Percentiles rank a stretch among this genome's conserved stretches.
Conservation (phyloP, 2,888 invertebrate species). For the Rhagonycha lutea region DNA sequence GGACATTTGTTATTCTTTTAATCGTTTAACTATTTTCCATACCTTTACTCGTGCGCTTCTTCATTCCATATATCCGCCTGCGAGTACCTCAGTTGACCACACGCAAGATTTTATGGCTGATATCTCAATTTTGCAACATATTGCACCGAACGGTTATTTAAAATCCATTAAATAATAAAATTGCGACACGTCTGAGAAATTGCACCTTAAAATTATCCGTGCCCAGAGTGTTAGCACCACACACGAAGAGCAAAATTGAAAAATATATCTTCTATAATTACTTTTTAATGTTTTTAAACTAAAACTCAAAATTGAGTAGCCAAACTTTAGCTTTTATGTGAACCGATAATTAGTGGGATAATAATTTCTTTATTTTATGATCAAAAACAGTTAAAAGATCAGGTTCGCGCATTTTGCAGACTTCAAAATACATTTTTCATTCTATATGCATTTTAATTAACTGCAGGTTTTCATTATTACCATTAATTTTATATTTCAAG, state of each 20-base stretch:
- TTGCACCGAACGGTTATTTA: conserved; percentile 38
- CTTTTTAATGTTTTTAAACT: conserved; percentile 38
- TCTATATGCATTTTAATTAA: not conserved
- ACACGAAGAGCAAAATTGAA: conserved; percentile 33
- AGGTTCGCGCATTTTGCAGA: not conserved
- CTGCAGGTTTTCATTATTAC: not conserved
- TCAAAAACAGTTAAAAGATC: conserved; percentile 12
- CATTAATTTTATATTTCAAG: not conserved
- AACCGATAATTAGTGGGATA: conserved; percentile 31
- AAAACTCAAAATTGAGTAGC: conserved; percentile 30
- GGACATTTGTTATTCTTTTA: conserved; percentile 14
- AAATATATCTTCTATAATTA: conserved; percentile 37
- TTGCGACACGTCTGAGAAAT: conserved; percentile 42
- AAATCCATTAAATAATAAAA: conserved; percentile 41
- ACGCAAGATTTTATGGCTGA: not conserved
- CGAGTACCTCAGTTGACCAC: not conserved
- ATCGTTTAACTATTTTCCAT: conserved; percentile 12
- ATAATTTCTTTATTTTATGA: conserved; percentile 29
- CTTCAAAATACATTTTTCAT: not conserved
- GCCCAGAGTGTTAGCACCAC: conserved; percentile 31
- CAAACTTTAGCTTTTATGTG: conserved; percentile 35
- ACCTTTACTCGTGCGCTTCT: not conserved
- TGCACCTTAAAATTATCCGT: conserved; percentile 30
- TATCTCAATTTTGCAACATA: conserved; percentile 17
- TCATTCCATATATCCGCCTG: not conserved